These are phyloP conservation scores for Anser cygnoides DNA, from an alignment of 2,113 vertebrate species.

Conservation along the genomic window DNA sequence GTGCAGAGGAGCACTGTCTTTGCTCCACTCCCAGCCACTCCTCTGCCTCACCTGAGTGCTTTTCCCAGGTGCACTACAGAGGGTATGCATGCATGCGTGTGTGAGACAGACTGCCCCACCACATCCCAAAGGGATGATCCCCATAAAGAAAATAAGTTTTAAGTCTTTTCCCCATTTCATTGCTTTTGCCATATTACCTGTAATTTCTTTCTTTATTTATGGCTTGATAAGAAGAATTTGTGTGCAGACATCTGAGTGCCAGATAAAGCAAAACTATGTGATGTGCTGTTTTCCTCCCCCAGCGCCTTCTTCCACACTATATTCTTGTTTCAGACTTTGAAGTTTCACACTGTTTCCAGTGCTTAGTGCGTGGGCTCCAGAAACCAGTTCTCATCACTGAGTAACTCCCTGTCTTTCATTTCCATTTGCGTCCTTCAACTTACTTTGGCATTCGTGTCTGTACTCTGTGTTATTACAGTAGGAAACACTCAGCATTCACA, in stretches of 20 bases:
- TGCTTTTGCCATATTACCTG: not conserved
- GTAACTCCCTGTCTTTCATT: slow-evolving; percentile 34
- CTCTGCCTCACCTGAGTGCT: not conserved
- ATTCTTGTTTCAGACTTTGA: not conserved
- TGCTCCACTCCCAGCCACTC: rapidly evolving
- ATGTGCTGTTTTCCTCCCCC: not conserved
- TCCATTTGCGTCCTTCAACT: slow-evolving; percentile 49
- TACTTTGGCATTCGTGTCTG: not conserved
- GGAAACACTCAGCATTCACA: not conserved
- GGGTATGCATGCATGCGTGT: too few relatives aligned
- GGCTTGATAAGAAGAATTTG: not conserved
- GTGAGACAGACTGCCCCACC: not conserved
- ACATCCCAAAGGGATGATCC: not conserved
- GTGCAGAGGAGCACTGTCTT: not conserved
- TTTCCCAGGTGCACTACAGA: not conserved
- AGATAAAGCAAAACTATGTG: not conserved
- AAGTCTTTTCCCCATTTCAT: not conserved
- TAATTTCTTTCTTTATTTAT: not conserved
- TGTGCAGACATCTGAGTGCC: not conserved
- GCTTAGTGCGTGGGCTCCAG: not conserved
- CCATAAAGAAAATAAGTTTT: not conserved
- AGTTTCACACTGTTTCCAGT: not conserved
- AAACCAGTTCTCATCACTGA: slow-evolving; percentile 18
- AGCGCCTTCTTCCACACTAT: not conserved
- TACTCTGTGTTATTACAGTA: slow-evolving; percentile 3